A percentile compares a stretch with the other conserved stretches of the same genome.
phyloP scores from a whole-genome alignment of 2,113 vertebrate species.

The Merops nubicus region DNA sequence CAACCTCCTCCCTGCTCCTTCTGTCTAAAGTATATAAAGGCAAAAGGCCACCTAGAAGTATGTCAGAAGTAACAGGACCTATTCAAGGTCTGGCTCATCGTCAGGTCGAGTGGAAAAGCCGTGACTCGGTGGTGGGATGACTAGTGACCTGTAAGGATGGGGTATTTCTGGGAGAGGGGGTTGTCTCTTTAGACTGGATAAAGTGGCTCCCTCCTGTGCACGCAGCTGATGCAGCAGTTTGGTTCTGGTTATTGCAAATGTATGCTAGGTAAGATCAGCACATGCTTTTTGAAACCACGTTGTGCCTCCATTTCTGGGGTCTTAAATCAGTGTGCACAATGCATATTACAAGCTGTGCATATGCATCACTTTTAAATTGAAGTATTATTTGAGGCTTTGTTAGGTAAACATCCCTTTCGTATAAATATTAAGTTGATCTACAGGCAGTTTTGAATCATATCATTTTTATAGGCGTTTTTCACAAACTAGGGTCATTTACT shows the following conservation, averaged over 20 bases:
- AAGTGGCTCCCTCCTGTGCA: neutral
- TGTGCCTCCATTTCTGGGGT: neutral
- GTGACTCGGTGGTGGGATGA: neutral
- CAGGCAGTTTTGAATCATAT: neutral
- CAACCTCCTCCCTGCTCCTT: neutral
- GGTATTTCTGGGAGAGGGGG: neutral
- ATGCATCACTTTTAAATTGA: neutral
- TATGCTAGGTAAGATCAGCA: neutral
- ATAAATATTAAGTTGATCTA: neutral
- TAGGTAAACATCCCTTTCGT: neutral
- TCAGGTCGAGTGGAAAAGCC: neutral
- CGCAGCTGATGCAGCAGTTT: fast-evolving
- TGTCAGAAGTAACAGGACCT: neutral
- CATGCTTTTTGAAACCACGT: fast-evolving
- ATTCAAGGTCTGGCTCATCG: neutral
- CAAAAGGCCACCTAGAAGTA: neutral
- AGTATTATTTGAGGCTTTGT: neutral
- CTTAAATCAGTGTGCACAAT: neutral
- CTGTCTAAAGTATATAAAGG: neutral
- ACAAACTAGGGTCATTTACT: neutral
- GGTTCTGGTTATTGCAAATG: neutral
- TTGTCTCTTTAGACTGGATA: neutral
- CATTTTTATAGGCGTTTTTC: neutral
- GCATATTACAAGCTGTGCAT: neutral
- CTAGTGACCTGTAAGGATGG: neutral